Base-by-base conservation (phyloP, 2,797 vertebrate species). In the Erpetoichthys calabaricus region DNA sequence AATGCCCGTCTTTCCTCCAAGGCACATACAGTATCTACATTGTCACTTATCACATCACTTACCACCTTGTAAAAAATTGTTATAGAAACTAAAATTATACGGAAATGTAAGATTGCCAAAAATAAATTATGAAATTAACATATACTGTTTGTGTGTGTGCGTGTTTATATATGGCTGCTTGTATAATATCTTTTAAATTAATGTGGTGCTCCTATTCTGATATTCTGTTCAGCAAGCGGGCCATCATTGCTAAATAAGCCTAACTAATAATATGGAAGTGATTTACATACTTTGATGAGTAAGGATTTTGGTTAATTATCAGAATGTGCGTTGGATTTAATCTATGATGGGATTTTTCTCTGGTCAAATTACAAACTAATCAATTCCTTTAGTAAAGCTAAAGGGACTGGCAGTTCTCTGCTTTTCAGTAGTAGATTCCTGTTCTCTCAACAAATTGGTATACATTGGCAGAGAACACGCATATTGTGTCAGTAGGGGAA, bases 281-380 rank as follows among this genome's bases (percentile, higher is more conserved):
- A 76, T 77, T 73, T 74, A 67, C 62, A 65, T 64, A 68, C 51
- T 62, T 65, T 69, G 68, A 72, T 74, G 70, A 78, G 66, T 67
- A 73, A 67, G 68, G 78, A 81, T 80, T 59, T 65, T 67, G 61
- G 67, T 63, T 70, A 78, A 82, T 80, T 78, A 76, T 64, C 57
- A 50, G 7, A 53, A 55, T 68, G 63, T 63, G 70, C 62, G 65
- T 70, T 55, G 65, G 70, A 62, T 70, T 80, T 77, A 66, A 68
- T 75, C 62, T 70, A 62, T 57, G 64, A 73, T 75, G 60, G 25
- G 55, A 67, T 65, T 63, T 56, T 45, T 68, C 58, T 71, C 56
- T 67, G 62, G 65, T 69, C 71, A 64, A 66, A 71, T 72, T 68
- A 63, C 45, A 68, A 69, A 69, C 54, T 58, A 67, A 62, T 71